Conservation (phyloP, 2,888 invertebrate species). For the Yponomeuta plumbellus region DNA sequence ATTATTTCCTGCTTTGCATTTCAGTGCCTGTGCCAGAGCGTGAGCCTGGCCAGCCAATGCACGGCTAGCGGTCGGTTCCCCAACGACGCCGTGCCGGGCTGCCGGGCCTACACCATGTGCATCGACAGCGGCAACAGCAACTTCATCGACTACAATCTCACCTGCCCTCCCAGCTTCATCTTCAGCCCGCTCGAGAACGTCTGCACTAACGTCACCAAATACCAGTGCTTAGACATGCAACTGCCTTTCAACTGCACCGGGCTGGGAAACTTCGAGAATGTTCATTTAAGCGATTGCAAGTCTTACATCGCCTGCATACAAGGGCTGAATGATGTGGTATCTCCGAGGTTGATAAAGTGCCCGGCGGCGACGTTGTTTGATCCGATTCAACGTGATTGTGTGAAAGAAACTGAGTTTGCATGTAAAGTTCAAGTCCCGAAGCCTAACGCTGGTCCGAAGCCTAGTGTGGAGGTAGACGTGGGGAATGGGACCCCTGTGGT, state of each 20-base stretch:
- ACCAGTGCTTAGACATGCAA: conserved; percentile 43
- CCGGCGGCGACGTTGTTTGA: conserved; percentile 40
- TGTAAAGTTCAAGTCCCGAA: conserved; percentile 28
- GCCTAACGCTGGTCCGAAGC: neutral
- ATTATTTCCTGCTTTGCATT: conserved; percentile 30
- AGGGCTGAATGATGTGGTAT: conserved; percentile 40
- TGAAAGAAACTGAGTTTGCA: conserved; percentile 35
- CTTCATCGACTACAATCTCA: conserved; percentile 49
- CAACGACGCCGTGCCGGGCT: conserved; percentile 44
- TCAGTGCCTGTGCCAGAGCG: conserved; percentile 44
- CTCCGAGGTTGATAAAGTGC: conserved; percentile 48
- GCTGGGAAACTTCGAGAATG: conserved; percentile 38
- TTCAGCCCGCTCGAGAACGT: conserved; percentile 53
- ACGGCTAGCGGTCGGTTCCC: conserved; percentile 51
- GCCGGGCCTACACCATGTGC: conserved; percentile 61
- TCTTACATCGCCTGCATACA: conserved; percentile 48
- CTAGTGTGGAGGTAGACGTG: neutral
- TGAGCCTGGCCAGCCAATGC: conserved; percentile 40
- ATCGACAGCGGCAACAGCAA: conserved; percentile 37
- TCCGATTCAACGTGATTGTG: conserved; percentile 34
- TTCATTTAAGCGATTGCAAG: conserved; percentile 35
- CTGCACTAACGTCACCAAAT: conserved; percentile 55
- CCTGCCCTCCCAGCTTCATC: conserved; percentile 50
- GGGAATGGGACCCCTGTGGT: neutral
- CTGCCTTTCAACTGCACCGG: conserved; percentile 36